A percentile compares a stretch with the other conserved stretches of the same genome.
These are phyloP conservation scores for Acrossocheilus fasciatus DNA, from an alignment of 2,797 vertebrate species.

Conservation along the genomic window DNA sequence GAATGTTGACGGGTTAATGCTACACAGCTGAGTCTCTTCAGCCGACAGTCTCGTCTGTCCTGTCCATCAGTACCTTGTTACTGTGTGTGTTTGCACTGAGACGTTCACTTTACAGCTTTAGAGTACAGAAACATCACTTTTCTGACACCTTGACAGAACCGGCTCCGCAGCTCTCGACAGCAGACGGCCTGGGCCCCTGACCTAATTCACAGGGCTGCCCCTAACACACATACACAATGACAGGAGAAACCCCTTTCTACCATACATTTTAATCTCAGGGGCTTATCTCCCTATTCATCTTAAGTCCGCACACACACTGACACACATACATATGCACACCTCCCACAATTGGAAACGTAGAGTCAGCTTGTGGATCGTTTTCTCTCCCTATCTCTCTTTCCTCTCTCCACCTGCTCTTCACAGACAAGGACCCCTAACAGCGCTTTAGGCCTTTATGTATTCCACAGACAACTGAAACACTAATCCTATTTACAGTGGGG, in stretches of 20 bases:
- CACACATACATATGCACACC: slow-evolving; percentile 29
- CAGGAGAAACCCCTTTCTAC: slow-evolving; percentile 28
- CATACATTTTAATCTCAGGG: slow-evolving; percentile 47
- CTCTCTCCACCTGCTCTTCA: slow-evolving; percentile 35
- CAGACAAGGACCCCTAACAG: slow-evolving; percentile 39
- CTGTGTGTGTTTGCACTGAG: slow-evolving; percentile 25
- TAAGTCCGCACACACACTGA: slow-evolving; percentile 26
- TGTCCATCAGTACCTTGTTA: slow-evolving; percentile 35
- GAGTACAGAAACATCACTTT: slow-evolving; percentile 33
- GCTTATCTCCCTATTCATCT: slow-evolving; percentile 43
- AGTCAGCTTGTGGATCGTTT: slow-evolving; percentile 60
- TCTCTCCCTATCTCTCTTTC: slow-evolving; percentile 23
- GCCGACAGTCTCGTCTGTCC: slow-evolving; percentile 17
- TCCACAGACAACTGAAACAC: slow-evolving; percentile 31
- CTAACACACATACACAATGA: slow-evolving; percentile 41
- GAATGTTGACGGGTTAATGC: slow-evolving; percentile 34
- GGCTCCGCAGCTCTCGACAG: slow-evolving; percentile 37
- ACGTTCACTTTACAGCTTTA: slow-evolving; percentile 29
- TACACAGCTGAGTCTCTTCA: slow-evolving; percentile 10
- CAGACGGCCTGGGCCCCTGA: slow-evolving; percentile 46
- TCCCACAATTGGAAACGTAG: slow-evolving; percentile 15
- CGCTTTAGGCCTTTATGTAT: slow-evolving; percentile 24
- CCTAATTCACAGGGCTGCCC: slow-evolving; percentile 37
- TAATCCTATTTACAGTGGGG: slow-evolving; percentile 54
- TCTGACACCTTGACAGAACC: slow-evolving; percentile 47